Percentiles rank a stretch among this genome's conserved stretches.
Conservation (phyloP, 2,113 vertebrate genomes). For the Clarias batrachus region DNA sequence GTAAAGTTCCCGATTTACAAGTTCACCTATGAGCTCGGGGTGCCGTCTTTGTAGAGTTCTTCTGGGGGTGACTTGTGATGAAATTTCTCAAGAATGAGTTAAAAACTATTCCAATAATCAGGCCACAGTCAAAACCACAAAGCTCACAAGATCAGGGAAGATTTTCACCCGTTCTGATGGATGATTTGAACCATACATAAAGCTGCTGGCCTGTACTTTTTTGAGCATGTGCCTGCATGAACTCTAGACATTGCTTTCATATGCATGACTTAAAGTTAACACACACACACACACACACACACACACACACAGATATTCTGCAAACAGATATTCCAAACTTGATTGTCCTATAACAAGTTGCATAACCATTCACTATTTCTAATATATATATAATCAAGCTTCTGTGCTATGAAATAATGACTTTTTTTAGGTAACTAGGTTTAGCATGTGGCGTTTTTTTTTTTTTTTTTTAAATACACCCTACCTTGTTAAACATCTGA, state of each 20-base stretch:
- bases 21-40: background rate
- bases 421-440: background rate
- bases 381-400: background rate
- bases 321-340: too few relatives aligned
- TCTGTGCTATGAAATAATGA: background rate
- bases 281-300: background rate
- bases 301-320: background rate
- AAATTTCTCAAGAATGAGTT: too few relatives aligned
- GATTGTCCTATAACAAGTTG: conserved; percentile 21
- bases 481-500: background rate
- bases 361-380: background rate
- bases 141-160: too few relatives aligned
- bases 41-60: background rate
- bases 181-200: background rate
- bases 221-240: background rate
- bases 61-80: background rate
- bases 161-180: background rate
- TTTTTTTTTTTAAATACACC: background rate
- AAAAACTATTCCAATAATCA: background rate
- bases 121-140: background rate
- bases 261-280: background rate
- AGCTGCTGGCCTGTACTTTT: background rate
- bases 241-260: background rate
- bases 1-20: background rate
- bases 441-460: background rate